These are phyloP conservation scores for Tragelaphus imberbis DNA, from an alignment of 2,113 vertebrate genomes.

Conservation along the genomic window DNA sequence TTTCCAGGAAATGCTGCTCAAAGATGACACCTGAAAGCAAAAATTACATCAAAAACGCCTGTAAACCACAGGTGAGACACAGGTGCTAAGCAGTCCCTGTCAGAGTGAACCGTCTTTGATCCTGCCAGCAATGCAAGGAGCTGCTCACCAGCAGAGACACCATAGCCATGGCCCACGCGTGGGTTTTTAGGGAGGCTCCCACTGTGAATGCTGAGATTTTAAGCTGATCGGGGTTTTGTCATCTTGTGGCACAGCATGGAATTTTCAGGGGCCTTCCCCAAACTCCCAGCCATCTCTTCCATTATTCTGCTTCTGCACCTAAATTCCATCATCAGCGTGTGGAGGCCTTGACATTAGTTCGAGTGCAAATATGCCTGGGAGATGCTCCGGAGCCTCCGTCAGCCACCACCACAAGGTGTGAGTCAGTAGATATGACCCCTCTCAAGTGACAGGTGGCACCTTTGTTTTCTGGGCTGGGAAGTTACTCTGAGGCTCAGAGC, in stretches of 20 bases:
- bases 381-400: fast-evolving
- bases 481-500: neutral
- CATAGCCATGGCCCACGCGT: neutral
- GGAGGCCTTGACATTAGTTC: neutral
- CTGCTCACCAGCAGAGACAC: neutral
- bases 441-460: neutral
- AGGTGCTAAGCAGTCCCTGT: neutral
- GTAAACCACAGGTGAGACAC: neutral
- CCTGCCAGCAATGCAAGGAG: neutral
- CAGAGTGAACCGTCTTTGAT: neutral
- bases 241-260: too few relatives aligned
- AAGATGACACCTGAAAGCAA: neutral
- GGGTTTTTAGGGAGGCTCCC: neutral
- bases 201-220: neutral
- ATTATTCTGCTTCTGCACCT: neutral
- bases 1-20: neutral
- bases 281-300: neutral
- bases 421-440: neutral
- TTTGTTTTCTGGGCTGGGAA: neutral
- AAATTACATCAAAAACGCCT: neutral
- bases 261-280: neutral
- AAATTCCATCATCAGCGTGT: neutral
- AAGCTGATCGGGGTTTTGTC: neutral
- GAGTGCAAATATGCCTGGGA: neutral
- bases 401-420: neutral